phyloP scores from a whole-genome alignment of 2,888 invertebrate genomes.

The Hanleya hanleyi region DNA sequence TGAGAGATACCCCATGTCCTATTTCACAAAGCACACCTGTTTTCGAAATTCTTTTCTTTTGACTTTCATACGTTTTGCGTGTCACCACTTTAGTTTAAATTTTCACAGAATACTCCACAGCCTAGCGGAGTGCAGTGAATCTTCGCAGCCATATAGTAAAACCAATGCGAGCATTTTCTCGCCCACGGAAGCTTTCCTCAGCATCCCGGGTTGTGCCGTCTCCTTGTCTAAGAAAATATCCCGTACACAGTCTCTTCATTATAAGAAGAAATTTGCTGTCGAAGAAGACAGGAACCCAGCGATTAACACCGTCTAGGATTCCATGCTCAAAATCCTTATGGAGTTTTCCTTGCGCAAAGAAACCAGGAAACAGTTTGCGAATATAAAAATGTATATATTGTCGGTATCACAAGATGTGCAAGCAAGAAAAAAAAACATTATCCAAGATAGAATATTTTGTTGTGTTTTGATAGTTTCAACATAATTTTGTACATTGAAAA shows the following conservation, averaged over 20 bases:
- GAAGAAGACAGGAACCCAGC: background rate
- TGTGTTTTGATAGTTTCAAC: too few relatives aligned
- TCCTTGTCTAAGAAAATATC: background rate
- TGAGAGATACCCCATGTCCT: background rate
- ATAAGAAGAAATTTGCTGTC: background rate
- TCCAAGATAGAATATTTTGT: too few relatives aligned
- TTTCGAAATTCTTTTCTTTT: background rate
- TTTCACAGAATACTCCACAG: background rate
- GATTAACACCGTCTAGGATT: too few relatives aligned
- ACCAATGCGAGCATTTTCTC: background rate
- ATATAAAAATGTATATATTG: too few relatives aligned
- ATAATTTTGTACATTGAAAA: too few relatives aligned
- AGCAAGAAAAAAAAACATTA: too few relatives aligned
- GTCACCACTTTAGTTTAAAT: background rate
- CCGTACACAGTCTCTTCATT: background rate
- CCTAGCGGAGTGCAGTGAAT: background rate
- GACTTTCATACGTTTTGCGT: background rate
- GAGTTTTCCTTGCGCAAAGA: too few relatives aligned
- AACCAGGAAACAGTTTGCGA: too few relatives aligned
- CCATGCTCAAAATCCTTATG: too few relatives aligned
- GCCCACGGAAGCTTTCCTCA: background rate
- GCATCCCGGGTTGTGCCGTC: background rate
- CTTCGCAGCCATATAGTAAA: slow-evolving; percentile 3
- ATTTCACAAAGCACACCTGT: background rate
- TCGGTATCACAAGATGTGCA: too few relatives aligned